Conservation (phyloP, 2,797 vertebrate genomes). For the Ctenochaetus hawaiiensis region DNA sequence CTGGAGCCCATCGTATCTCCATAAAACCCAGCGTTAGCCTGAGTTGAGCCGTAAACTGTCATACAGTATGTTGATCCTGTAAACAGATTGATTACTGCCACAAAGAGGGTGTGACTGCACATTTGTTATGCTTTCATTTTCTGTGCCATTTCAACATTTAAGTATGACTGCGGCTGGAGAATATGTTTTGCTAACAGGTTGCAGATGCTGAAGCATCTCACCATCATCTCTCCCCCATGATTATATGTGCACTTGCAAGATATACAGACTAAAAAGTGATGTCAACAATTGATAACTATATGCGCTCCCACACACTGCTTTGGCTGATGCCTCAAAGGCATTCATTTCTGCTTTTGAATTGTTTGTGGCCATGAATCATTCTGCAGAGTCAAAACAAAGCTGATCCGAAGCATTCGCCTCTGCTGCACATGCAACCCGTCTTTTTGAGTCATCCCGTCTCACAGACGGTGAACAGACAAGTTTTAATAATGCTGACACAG, state of each 20-base stretch:
- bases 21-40: slow-evolving; percentile 12
- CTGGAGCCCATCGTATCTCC: neutral
- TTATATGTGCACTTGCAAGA: slow-evolving; percentile 17
- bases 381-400: slow-evolving; percentile 46
- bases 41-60: slow-evolving; percentile 8
- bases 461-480: slow-evolving; percentile 41
- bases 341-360: slow-evolving; percentile 35
- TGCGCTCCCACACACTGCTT: slow-evolving; percentile 12
- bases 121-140: slow-evolving; percentile 27
- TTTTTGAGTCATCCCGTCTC: slow-evolving; percentile 41
- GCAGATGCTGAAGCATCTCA: slow-evolving; percentile 51
- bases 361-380: slow-evolving; percentile 46
- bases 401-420: slow-evolving; percentile 28
- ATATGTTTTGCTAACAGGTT: slow-evolving; percentile 38
- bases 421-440: slow-evolving; percentile 46
- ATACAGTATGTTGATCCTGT: neutral
- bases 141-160: slow-evolving; percentile 19
- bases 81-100: slow-evolving; percentile 19
- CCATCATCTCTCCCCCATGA: slow-evolving; percentile 9
- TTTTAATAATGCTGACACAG: slow-evolving; percentile 53
- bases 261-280: slow-evolving; percentile 14
- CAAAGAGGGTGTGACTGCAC: slow-evolving; percentile 33
- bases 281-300: slow-evolving; percentile 1
- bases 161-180: neutral
- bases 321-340: slow-evolving; percentile 21